A percentile compares a stretch with the other conserved stretches of the same genome.
phyloP scores from a whole-genome alignment of 2,113 vertebrate genomes.

The Hirundichthys speculiger region DNA sequence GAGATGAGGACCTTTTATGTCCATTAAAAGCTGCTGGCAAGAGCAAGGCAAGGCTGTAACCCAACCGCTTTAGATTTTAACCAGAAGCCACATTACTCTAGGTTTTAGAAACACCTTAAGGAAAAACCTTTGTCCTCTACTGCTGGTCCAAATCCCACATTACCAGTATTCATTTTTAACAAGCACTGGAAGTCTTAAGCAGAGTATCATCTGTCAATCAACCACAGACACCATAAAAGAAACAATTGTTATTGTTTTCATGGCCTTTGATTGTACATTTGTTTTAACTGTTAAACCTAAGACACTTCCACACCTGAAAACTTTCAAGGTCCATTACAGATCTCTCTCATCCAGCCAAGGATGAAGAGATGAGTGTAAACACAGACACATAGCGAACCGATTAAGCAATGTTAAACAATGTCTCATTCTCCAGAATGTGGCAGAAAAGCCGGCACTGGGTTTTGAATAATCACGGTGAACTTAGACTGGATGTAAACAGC shows the following conservation, averaged over 20 bases:
- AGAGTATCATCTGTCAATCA: constrained; percentile 43
- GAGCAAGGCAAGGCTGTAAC: constrained; percentile 63
- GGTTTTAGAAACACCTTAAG: constrained; percentile 61
- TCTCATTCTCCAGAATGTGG: constrained; percentile 49
- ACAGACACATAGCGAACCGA: constrained; percentile 63
- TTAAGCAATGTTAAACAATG: constrained; percentile 66
- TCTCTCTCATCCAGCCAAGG: constrained; percentile 51
- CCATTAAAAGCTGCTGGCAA: constrained; percentile 70
- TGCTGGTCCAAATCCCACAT: constrained; percentile 43
- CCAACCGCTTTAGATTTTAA: constrained; percentile 68
- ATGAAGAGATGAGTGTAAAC: constrained; percentile 61
- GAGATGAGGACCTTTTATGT: constrained; percentile 71
- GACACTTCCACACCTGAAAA: constrained; percentile 54
- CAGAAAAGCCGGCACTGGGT: constrained; percentile 36
- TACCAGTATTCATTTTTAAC: constrained; percentile 35
- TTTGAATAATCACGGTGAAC: constrained; percentile 68
- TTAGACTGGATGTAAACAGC: constrained; percentile 62
- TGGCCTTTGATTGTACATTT: constrained; percentile 33
- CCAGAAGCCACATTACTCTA: constrained; percentile 59
- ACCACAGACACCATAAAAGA: constrained; percentile 19
- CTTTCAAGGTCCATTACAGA: constrained; percentile 45
- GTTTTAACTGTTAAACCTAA: constrained; percentile 43
- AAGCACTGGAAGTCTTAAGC: constrained; percentile 31
- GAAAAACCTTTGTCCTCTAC: constrained; percentile 58
- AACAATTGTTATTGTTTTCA: constrained; percentile 43